These are phyloP conservation scores for Mormyrus iriodes DNA, from an alignment of 2,113 vertebrate species.

Conservation along the genomic window DNA sequence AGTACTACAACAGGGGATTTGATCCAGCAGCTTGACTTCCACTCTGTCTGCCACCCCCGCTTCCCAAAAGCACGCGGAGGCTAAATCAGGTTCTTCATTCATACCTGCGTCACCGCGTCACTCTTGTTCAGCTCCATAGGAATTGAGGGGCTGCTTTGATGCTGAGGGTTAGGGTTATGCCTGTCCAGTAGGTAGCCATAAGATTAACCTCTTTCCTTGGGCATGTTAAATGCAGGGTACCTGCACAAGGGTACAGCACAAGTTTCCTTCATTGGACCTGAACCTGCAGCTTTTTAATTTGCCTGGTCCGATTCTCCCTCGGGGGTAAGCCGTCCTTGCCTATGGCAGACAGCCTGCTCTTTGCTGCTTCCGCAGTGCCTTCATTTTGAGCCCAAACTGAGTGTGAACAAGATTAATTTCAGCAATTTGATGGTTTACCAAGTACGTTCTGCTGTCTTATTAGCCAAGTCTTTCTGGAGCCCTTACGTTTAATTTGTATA, in stretches of 20 bases:
- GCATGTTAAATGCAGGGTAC: neutral
- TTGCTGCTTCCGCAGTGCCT: neutral
- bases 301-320: no score
- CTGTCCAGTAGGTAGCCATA: neutral
- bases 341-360: neutral
- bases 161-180: neutral
- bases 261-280: neutral
- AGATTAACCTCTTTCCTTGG: neutral
- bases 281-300: neutral
- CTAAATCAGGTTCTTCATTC: neutral
- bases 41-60: neutral
- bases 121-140: neutral
- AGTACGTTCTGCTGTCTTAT: neutral
- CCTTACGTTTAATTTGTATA: neutral
- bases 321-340: no score
- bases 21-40: neutral
- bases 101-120: neutral
- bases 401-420: neutral
- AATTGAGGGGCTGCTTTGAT: neutral
- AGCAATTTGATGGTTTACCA: neutral
- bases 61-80: neutral
- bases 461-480: neutral
- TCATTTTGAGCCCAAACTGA: neutral
- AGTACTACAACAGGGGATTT: neutral
- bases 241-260: neutral